Evolutionary conservation across 2,888 invertebrate species (phyloP), one percentile per base, ranked within the genome.

Genomic region (Sinohyriopsis cumingii): DNA sequence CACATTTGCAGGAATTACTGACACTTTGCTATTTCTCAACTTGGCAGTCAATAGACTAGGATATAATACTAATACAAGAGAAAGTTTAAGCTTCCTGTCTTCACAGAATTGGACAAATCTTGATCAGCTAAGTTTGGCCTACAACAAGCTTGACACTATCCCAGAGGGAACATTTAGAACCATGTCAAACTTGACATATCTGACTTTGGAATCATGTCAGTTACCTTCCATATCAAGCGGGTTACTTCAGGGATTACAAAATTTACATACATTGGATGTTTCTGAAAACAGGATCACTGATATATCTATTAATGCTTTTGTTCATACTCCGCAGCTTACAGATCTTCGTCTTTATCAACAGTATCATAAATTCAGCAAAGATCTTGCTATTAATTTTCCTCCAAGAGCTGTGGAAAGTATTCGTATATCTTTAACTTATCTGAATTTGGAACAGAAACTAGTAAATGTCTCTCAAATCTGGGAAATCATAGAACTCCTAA

Each of bases 371-470:
- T 33, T 9, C 33, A 33, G 1, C 33, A 33, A 33, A 33, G 33
- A 63, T 18, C 68, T 59, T 33, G 9, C 33, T 7, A 70, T 73
- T 33, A 68, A 63, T 28, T 45, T 85, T 9, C 63, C 63, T 18
- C 61, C 75, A 20, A 69, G 63, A 28, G 63, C 75, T 5, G 84
- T 86, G 65, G 45, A 57, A 22, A 78, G 74, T 19, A 25, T 82
- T 25, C 85, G 86, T 85, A 72, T 83, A 22, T 85, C 86, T 33
- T 77, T 91, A 60, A 84, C 87, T 71, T 84, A 81, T 62, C 82
- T 91, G 56, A 86, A 89, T 54, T 80, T 91, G 63, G 83, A 76
- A 9, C 53, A 72, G 7, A 80, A 79, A n/a, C 64, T 59, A 12
- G 54, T 83, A 24, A 61, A 66, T 20, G 24, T 73, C 19, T 33